phyloP scores from a whole-genome alignment of 2,888 invertebrate species.

The Fabriciana adippe region DNA sequence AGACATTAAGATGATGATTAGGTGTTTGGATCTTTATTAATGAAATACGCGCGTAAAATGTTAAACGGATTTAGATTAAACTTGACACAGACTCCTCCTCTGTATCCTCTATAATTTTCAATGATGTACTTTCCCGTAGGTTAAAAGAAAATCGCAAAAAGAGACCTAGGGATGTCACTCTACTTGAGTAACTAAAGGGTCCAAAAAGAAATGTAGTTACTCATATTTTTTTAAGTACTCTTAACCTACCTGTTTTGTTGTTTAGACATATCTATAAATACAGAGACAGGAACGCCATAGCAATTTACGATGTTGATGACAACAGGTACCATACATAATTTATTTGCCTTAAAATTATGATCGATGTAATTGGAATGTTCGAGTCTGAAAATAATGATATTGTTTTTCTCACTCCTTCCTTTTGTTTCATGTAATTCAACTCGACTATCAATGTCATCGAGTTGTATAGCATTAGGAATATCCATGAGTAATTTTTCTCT shows the following conservation, averaged over 20 bases:
- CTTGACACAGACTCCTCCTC: too few relatives aligned
- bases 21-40: too few relatives aligned
- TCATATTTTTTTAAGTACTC: too few relatives aligned
- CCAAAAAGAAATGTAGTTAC: too few relatives aligned
- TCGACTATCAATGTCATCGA: slow-evolving; percentile 61
- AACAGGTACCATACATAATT: slow-evolving; percentile 86
- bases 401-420: slow-evolving; percentile 67
- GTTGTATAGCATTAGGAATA: slow-evolving; percentile 64
- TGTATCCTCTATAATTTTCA: too few relatives aligned
- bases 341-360: slow-evolving; percentile 84
- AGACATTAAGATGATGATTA: too few relatives aligned
- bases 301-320: slow-evolving; percentile 86
- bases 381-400: slow-evolving; percentile 82
- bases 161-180: too few relatives aligned
- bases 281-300: slow-evolving; percentile 80
- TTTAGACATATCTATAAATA: slow-evolving; percentile 83
- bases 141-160: too few relatives aligned
- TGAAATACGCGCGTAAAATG: too few relatives aligned
- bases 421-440: slow-evolving; percentile 47
- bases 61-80: too few relatives aligned
- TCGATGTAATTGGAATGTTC: slow-evolving; percentile 80
- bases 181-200: too few relatives aligned
- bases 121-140: too few relatives aligned
- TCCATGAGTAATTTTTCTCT: slow-evolving; percentile 51
- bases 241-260: slow-evolving; percentile 79